Evolutionary conservation across 2,888 invertebrate species (phyloP), one percentile per base, ranked within the genome.

Genomic region (Oligia latruncula): DNA sequence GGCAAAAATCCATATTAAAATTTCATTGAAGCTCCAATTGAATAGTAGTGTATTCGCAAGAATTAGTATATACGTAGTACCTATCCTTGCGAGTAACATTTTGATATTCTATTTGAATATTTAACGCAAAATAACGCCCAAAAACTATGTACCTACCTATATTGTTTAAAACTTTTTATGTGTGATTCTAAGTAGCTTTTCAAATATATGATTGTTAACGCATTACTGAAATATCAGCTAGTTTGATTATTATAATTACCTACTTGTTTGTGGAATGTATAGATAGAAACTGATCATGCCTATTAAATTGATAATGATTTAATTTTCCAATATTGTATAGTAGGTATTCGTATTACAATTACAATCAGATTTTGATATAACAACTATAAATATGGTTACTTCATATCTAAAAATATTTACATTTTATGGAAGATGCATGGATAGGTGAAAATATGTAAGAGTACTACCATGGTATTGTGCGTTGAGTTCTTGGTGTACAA

Each of bases 361-460:
- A 90, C 85, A 89, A 86, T 87, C 89, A 81, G 89, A 89, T 89
- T 90, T 89, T 87, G 87, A 90, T 90, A 82, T 88, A 90, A 89
- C 89, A 90, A 91, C 80, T 87, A 84, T 86, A 86, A 82, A 87
- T 82, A 89, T 88, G 87, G 87, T 88, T 89, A 92, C 84, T 89
- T 91, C 89, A 90, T 89, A 90, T 88, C 89, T 92, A 91, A 87
- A 89, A 88, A 88, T 93, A 92, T 92, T 90, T 93, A 92, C 91
- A 93, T 89, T 87, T 87, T 75, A 90, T 90, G 91, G 92, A 92
- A 93, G 92, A 92, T 91, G 89, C 86, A 87, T 88, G 87, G 77
- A 87, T 85, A 84, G 77, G 80, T 87, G 78, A 70, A 81, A 84
- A 86, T 85, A 83, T 85, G 83, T 81, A 90, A 90, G 80, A 75